These are phyloP conservation scores for Nesogale talazaci DNA, from an alignment of 2,113 vertebrate genomes.

Conservation along the genomic window DNA sequence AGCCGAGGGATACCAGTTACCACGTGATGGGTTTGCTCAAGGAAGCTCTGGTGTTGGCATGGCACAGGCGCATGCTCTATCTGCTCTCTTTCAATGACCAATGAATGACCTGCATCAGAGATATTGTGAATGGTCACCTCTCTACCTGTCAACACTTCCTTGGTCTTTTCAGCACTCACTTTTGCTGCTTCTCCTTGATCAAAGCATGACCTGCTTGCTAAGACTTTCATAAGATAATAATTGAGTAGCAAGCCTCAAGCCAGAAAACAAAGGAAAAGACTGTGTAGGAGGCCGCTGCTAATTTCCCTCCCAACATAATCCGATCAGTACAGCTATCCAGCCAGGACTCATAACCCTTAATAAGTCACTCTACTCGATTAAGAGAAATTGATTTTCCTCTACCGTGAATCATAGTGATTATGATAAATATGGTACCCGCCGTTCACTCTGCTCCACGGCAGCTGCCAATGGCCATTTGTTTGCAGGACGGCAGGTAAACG, in stretches of 20 bases:
- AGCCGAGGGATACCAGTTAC: neutral
- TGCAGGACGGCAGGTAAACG: constrained; percentile 81
- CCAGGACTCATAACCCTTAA: constrained; percentile 91
- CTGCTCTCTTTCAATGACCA: constrained; percentile 66
- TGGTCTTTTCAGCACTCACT: constrained; percentile 78
- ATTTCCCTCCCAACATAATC: constrained; percentile 88
- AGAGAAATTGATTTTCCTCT: constrained; percentile 90
- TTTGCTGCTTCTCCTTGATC: constrained; percentile 77
- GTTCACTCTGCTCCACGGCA: constrained; percentile 67
- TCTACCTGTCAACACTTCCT: constrained; percentile 77
- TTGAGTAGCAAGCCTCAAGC: constrained; percentile 82
- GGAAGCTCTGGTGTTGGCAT: constrained; percentile 37
- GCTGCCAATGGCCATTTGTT: constrained; percentile 83
- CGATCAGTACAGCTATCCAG: constrained; percentile 87
- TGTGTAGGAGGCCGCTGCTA: constrained; percentile 84
- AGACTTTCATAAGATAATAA: constrained; percentile 84
- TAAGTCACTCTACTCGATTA: constrained; percentile 94
- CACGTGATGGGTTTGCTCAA: neutral
- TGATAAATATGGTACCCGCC: constrained; percentile 89
- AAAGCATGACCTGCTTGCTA: constrained; percentile 84
- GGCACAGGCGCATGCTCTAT: neutral
- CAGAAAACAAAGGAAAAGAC: constrained; percentile 86
- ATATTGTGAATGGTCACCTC: constrained; percentile 72
- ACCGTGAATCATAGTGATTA: constrained; percentile 90
- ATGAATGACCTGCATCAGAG: neutral